Percentiles rank a stretch among this genome's conserved stretches.
Conservation (phyloP, 2,888 invertebrate genomes). For the Zaprionus obscuricornis region DNA sequence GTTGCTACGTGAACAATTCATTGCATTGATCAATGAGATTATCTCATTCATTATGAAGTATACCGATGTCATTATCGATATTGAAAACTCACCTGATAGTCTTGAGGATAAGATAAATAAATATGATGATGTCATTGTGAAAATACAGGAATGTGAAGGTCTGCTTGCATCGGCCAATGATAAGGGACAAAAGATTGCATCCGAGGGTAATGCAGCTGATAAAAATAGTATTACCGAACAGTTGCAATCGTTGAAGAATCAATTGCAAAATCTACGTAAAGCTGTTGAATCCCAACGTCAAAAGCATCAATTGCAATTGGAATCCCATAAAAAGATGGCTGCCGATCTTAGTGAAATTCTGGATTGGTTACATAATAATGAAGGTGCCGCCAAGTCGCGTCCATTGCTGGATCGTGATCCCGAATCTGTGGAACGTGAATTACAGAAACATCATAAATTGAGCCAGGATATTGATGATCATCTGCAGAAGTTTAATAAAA, state of each 20-base stretch:
- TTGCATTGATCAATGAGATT: constrained; percentile 93
- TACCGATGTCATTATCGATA: constrained; percentile 92
- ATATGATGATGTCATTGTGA: constrained; percentile 92
- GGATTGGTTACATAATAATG: constrained; percentile 92
- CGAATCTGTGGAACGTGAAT: constrained; percentile 91
- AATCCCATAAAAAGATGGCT: constrained; percentile 93
- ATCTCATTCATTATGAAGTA: constrained; percentile 94
- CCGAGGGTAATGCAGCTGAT: constrained; percentile 94
- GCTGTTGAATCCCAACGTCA: constrained; percentile 93
- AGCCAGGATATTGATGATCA: constrained; percentile 88
- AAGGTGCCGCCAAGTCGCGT: constrained; percentile 91
- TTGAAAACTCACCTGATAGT: constrained; percentile 92
- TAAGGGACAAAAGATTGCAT: constrained; percentile 96
- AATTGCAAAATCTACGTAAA: constrained; percentile 90
- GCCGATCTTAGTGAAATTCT: constrained; percentile 92
- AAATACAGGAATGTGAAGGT: constrained; percentile 96
- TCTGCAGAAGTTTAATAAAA: constrained; percentile 88
- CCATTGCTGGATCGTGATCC: constrained; percentile 91
- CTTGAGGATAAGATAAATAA: constrained; percentile 94
- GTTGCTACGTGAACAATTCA: constrained; percentile 93
- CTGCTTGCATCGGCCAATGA: constrained; percentile 93
- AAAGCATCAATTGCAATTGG: constrained; percentile 93
- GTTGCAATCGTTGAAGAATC: constrained; percentile 93
- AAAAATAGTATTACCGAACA: constrained; percentile 94
- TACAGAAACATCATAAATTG: constrained; percentile 89